phyloP scores from a whole-genome alignment of 2,113 vertebrate genomes.

The Lanius collurio region DNA sequence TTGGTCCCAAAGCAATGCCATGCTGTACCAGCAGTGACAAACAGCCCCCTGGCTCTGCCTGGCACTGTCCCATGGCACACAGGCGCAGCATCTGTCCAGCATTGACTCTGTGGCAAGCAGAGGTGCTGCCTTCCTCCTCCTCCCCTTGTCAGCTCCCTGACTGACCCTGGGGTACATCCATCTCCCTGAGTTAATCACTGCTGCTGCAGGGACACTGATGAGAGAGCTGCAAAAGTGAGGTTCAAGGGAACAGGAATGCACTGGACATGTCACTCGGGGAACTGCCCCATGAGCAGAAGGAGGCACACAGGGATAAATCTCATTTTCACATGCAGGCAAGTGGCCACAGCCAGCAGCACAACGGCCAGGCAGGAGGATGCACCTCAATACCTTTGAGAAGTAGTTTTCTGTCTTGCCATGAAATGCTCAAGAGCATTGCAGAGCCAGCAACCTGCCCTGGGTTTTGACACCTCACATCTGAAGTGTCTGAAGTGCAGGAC shows the following conservation, averaged over 20 bases:
- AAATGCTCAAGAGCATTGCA: background rate
- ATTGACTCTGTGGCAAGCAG: background rate
- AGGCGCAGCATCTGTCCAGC: background rate
- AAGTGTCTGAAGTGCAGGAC: background rate
- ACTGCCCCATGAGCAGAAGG: background rate
- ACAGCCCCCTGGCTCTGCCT: background rate
- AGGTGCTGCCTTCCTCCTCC: background rate
- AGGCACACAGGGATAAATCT: background rate
- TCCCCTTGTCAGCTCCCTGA: background rate
- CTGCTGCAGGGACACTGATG: background rate
- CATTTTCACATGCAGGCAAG: accelerated
- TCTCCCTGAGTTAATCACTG: background rate
- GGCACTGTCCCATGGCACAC: background rate
- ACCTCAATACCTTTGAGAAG: too few species aligned
- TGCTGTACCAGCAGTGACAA: background rate
- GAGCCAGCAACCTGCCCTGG: background rate
- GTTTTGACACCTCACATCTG: background rate
- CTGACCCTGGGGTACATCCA: background rate
- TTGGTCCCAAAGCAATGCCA: background rate
- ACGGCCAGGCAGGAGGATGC: background rate
- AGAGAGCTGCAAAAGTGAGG: background rate
- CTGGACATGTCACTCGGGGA: background rate
- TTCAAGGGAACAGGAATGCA: background rate
- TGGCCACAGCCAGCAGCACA: background rate
- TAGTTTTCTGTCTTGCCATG: background rate